Base-by-base conservation (phyloP, 2,888 invertebrate species). In the Hemistola chrysoprasaria region DNA sequence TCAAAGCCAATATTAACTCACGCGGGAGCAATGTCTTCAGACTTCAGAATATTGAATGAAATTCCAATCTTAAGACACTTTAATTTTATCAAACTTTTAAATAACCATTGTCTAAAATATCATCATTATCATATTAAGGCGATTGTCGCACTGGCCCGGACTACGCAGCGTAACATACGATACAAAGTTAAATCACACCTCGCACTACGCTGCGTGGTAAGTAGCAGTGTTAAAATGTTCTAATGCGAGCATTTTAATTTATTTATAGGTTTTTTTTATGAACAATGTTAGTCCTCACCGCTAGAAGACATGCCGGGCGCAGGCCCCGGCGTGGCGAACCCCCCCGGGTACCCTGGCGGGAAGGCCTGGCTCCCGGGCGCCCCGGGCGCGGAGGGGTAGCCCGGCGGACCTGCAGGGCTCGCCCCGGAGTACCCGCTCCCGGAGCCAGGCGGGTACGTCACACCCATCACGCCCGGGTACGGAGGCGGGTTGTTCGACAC, bases 401-500 rank as follows among this genome's bases (percentile, higher is more conserved):
- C 56, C 10, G 49, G 43, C 25, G 47, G 51, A 74, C 70, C 34
- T 69, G 74, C 23, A 50, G 59, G 56, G 45, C 51, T 47, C 25
- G 47, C 66, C 45, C 73, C 79, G 1, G 79, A 73, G 62, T 65
- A 77, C 20, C 77, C 75, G 0, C 56, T 49, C 5, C 71, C 77
- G 0, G 72, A 56, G 6, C 70, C 77, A 0, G 73, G 56, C 3
- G 80, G 79, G 58, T 82, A 82, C 1, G 63, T 26, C 1, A 53
- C 62, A 25, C 84, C 85, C 22, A 51, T 58, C 47, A 98, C 93
- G 41, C 98, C 98, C 8, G 98, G 97, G 83, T 98, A 98, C 1
- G 98, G 98, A 29, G 98, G 98, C 11, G 98, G 98, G 74, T 93
- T 95, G 75, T 96, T 95, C 28, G 95, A 95, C 91, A 97, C 95